phyloP scores from a whole-genome alignment of 2,797 vertebrate genomes.

The Acestrorhynchus altus region DNA sequence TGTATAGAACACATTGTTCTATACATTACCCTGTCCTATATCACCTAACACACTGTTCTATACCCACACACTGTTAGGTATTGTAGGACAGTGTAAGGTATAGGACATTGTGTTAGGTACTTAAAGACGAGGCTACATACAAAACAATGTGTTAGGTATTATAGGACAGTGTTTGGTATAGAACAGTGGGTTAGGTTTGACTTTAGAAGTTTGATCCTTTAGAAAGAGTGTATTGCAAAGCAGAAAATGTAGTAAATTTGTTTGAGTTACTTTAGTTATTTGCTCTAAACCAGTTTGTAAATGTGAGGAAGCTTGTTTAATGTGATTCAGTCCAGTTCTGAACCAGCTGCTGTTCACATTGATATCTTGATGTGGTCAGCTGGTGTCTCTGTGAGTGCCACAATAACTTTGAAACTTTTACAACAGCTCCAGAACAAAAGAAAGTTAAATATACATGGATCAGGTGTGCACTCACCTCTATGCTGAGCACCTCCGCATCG shows the following conservation, averaged over 20 bases:
- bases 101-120: not conserved
- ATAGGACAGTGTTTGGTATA: not conserved
- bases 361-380: not conserved
- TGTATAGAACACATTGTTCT: not conserved
- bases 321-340: not conserved
- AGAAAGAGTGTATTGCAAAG: no score
- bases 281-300: not conserved
- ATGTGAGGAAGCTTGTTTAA: no score
- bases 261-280: no score
- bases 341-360: not conserved
- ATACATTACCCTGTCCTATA: no score
- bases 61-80: not conserved
- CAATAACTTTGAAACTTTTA: not conserved
- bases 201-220: no score
- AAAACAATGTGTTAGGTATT: not conserved
- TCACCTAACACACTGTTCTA: no score
- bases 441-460: not conserved
- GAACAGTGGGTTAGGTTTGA: no score
- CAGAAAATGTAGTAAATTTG: no score
- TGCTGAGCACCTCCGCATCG: slow-evolving; percentile 62
- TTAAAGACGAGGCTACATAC: no score
- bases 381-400: no score
- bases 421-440: not conserved
- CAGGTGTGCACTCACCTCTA: slow-evolving; percentile 61
- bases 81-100: not conserved